A percentile compares a stretch with the other conserved stretches of the same genome.
These are phyloP conservation scores for Doris montereyensis DNA, from an alignment of 2,888 invertebrate genomes.

Conservation along the genomic window DNA sequence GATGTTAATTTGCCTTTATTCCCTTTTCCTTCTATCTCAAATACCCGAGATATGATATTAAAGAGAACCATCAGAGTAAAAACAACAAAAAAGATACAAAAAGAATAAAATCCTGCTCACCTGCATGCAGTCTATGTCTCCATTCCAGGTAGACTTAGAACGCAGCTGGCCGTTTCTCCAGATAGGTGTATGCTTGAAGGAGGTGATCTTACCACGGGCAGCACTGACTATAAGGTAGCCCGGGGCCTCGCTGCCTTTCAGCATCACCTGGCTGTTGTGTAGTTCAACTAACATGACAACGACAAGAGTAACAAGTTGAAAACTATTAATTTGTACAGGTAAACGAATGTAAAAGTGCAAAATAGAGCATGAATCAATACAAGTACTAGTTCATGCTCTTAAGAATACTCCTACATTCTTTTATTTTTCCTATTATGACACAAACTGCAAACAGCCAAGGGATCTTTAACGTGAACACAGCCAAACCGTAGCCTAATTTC, in stretches of 20 bases:
- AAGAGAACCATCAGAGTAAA: too few relatives aligned
- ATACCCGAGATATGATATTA: too few relatives aligned
- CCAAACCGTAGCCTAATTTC: too few relatives aligned
- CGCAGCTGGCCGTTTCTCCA: conserved; percentile 90
- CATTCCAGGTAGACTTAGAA: conserved; percentile 96
- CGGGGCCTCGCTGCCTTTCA: conserved; percentile 96
- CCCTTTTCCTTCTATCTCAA: too few relatives aligned
- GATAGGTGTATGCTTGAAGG: conserved; percentile 88
- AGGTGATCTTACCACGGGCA: conserved; percentile 94
- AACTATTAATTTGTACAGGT: too few relatives aligned
- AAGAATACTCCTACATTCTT: not conserved
- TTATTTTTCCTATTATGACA: not conserved
- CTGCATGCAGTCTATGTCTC: conserved; percentile 96
- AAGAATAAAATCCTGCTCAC: too few relatives aligned
- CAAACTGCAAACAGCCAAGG: too few relatives aligned
- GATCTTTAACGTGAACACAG: too few relatives aligned
- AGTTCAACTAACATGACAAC: conserved; percentile 80
- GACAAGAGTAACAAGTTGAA: too few relatives aligned
- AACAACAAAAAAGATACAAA: too few relatives aligned
- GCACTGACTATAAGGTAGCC: conserved; percentile 98
- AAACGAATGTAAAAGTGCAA: not conserved
- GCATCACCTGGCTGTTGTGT: conserved; percentile 89
- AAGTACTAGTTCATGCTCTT: not conserved
- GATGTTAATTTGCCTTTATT: too few relatives aligned
- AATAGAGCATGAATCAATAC: not conserved